Percentiles rank a stretch among this genome's conserved stretches.
These are phyloP conservation scores for Gnatocerus cornutus DNA, from an alignment of 2,888 invertebrate genomes.

Conservation along the genomic window DNA sequence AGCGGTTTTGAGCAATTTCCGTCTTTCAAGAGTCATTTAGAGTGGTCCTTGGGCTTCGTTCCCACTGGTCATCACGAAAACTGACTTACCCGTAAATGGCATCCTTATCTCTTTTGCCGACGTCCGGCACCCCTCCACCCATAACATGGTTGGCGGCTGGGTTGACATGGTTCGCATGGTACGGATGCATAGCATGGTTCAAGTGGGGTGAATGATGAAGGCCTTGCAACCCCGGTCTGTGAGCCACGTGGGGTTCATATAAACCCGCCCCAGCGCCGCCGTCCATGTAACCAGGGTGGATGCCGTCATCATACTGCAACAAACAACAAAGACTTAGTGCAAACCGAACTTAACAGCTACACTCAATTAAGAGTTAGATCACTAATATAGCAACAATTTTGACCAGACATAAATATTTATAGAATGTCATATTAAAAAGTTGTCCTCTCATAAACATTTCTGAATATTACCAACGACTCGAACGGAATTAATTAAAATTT, in stretches of 20 bases:
- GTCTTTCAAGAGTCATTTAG: constrained; percentile 9
- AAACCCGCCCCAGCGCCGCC: constrained; percentile 77
- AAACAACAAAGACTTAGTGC: constrained; percentile 24
- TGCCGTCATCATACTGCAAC: constrained; percentile 95
- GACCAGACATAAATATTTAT: constrained; percentile 47
- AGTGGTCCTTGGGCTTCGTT: neutral
- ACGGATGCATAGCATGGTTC: constrained; percentile 86
- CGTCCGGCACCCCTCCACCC: constrained; percentile 87
- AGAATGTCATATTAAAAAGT: constrained; percentile 42
- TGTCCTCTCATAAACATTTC: constrained; percentile 52
- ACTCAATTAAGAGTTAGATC: constrained; percentile 26
- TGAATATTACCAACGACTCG: constrained; percentile 53
- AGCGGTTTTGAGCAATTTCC: constrained; percentile 26
- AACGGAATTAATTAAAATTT: constrained; percentile 53
- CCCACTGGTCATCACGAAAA: neutral
- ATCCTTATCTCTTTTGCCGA: constrained; percentile 98
- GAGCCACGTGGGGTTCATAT: constrained; percentile 85
- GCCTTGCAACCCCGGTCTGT: constrained; percentile 77
- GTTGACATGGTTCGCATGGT: constrained; percentile 82
- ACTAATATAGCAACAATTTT: constrained; percentile 38
- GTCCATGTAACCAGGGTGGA: constrained; percentile 93
- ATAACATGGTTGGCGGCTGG: constrained; percentile 87
- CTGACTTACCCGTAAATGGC: constrained; percentile 96
- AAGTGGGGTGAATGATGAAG: constrained; percentile 88
- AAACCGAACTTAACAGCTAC: constrained; percentile 20